These are phyloP conservation scores for Crenichthys baileyi DNA, from an alignment of 2,797 vertebrate genomes.

Conservation along the genomic window DNA sequence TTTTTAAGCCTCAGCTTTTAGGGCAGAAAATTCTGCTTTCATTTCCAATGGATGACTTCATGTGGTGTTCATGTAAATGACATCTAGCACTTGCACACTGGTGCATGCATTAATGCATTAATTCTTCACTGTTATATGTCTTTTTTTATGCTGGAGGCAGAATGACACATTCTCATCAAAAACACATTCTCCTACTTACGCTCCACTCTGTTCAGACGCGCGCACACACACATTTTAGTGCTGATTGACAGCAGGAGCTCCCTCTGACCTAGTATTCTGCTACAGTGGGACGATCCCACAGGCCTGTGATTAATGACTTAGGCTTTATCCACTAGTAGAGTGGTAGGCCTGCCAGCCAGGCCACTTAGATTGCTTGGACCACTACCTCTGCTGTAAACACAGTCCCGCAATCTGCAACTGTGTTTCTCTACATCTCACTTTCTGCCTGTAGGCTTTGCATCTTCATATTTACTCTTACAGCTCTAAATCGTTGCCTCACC, in stretches of 20 bases:
- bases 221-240: constrained; percentile 49
- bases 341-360: constrained; percentile 69
- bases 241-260: constrained; percentile 84
- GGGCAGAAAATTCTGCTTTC: constrained; percentile 59
- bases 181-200: constrained; percentile 53
- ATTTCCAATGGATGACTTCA: constrained; percentile 63
- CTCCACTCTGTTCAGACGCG: constrained; percentile 43
- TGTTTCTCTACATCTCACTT: constrained; percentile 22
- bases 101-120: constrained; percentile 74
- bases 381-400: constrained; percentile 72
- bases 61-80: constrained; percentile 72
- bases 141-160: constrained; percentile 58
- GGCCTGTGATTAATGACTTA: constrained; percentile 78
- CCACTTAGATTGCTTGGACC: constrained; percentile 75
- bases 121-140: constrained; percentile 62
- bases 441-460: constrained; percentile 48
- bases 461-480: constrained; percentile 62
- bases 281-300: constrained; percentile 80
- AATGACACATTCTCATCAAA: constrained; percentile 71
- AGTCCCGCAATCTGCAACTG: constrained; percentile 28
- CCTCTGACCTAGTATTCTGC: constrained; percentile 83
- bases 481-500: constrained; percentile 59
- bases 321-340: constrained; percentile 72
- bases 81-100: constrained; percentile 59
- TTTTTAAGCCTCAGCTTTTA: constrained; percentile 61